Evolutionary conservation across 92 coral and sea anemone genomes (phyloP).

Genomic region (Phenganax marumi): DNA sequence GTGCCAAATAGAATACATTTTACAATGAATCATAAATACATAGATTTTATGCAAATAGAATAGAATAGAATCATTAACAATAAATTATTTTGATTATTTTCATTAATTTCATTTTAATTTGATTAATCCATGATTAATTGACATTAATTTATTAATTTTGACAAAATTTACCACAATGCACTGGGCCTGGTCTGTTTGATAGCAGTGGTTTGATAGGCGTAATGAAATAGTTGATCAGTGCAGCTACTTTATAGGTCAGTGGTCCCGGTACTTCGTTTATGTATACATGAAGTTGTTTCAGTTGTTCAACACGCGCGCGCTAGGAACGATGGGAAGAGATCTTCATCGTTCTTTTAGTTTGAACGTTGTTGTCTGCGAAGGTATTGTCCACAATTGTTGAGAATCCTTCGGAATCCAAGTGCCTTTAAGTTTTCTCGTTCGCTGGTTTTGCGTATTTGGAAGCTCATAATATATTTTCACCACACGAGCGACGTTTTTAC

Average conservation of each 20-base stretch:
- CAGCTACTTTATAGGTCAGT: neutral
- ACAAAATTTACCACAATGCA: too few species aligned
- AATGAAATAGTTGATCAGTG: too few species aligned
- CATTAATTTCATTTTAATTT: too few species aligned
- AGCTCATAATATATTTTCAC: neutral
- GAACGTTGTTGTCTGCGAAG: conserved; percentile 40
- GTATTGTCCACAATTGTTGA: neutral
- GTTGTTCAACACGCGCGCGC: conserved; percentile 39
- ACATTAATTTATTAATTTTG: too few species aligned
- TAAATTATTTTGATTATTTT: too few species aligned
- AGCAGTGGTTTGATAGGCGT: too few species aligned
- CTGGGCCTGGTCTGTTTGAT: too few species aligned
- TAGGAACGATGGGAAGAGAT: conserved; percentile 6
- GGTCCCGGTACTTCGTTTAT: neutral
- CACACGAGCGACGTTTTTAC: neutral
- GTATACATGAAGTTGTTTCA: neutral
- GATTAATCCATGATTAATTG: too few species aligned
- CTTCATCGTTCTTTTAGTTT: conserved; percentile 13
- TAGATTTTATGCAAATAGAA: too few species aligned
- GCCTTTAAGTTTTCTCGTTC: neutral
- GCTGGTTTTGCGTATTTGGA: neutral
- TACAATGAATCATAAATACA: too few species aligned
- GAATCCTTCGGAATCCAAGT: conserved; percentile 22
- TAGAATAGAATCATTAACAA: too few species aligned
- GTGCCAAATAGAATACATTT: too few species aligned